Evolutionary conservation across 2,797 vertebrate species (phyloP), one percentile per base, ranked within the genome.

Genomic region (Carcharodon carcharias): DNA sequence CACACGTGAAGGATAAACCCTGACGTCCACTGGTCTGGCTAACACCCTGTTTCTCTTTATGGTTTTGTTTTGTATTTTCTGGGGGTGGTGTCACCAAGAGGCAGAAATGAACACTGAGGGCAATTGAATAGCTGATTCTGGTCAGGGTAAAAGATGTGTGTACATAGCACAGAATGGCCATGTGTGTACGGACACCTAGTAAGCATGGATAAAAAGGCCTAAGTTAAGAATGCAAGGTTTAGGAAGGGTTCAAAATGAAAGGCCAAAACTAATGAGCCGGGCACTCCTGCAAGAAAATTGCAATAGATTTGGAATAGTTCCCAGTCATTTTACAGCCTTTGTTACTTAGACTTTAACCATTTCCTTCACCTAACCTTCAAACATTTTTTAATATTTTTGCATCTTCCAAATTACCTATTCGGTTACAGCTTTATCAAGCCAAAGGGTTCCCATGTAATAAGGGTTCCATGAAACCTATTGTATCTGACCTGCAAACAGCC

Each of bases 381-480:
- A 93, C 63, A 28, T 3, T 40, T 93, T 18, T 50, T 67, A 23
- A 26, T 63, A 40, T 63, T 92, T 85, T 61, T 67, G 28, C 65
- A 40, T 93, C 61, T 45, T 93, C 91, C 91, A 93, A 93, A 45
- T 93, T 45, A 26, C 61, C 40, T 67, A 23, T 93, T 65, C 21
- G 45, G 61, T 93, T 93, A 28, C 91, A 93, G 91, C 63, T 93
- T 45, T 23, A 45, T 45, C 40, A 67, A 40, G 91, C 91, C 91
- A 93, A 77, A 77, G 71, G 71, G 8, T 67, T 67, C 18, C 45
- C 16, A 21, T 16, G 14, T 67, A 67, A 67, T 67, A 91, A 91
- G 56, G 56, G 88, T 93, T 93, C 63, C 61, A 45, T 93, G 91
- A 45, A 65, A 93, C 67, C 91, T 40, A 67, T 93, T 67, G 35